A percentile compares a stretch with the other conserved stretches of the same genome.
phyloP scores from a whole-genome alignment of 2,888 invertebrate species.

The Podabrus alpinus region DNA sequence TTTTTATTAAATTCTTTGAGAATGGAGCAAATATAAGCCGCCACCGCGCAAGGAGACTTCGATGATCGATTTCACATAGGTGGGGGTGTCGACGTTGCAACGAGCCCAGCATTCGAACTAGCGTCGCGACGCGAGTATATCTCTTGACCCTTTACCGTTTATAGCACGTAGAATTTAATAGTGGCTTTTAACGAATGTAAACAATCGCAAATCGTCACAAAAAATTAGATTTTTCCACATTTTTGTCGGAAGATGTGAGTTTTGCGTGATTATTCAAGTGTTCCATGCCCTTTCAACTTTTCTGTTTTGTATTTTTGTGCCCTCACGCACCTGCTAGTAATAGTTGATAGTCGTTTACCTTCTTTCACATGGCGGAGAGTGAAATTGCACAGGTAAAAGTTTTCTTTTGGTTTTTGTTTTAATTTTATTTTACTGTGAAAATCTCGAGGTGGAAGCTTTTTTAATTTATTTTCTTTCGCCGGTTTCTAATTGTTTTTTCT shows the following conservation, averaged over 20 bases:
- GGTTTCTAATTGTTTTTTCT: neutral
- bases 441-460: neutral
- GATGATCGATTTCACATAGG: conserved; percentile 43
- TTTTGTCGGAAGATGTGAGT: conserved; percentile 1
- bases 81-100: conserved; percentile 50
- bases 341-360: conserved; percentile 32
- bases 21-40: conserved; percentile 23
- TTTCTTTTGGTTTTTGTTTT: neutral
- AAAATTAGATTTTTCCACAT: neutral
- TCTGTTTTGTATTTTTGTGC: conserved; percentile 54
- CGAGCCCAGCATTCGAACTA: conserved; percentile 54
- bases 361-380: conserved; percentile 57
- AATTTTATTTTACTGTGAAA: neutral
- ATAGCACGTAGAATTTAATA: conserved; percentile 44
- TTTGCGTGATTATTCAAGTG: conserved; percentile 17
- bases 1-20: conserved; percentile 16
- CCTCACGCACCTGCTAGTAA: conserved; percentile 52
- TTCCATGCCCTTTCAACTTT: conserved; percentile 22
- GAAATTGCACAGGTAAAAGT: conserved; percentile 62
- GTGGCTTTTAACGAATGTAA: conserved; percentile 28
- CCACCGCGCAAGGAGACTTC: conserved; percentile 50
- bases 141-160: conserved; percentile 42
- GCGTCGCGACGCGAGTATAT: conserved; percentile 52
- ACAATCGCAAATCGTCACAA: conserved; percentile 2
- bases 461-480: neutral